Evolutionary conservation across 2,888 invertebrate species (phyloP), one percentile per base, ranked within the genome.

Genomic region (Ormyrus labotus): DNA sequence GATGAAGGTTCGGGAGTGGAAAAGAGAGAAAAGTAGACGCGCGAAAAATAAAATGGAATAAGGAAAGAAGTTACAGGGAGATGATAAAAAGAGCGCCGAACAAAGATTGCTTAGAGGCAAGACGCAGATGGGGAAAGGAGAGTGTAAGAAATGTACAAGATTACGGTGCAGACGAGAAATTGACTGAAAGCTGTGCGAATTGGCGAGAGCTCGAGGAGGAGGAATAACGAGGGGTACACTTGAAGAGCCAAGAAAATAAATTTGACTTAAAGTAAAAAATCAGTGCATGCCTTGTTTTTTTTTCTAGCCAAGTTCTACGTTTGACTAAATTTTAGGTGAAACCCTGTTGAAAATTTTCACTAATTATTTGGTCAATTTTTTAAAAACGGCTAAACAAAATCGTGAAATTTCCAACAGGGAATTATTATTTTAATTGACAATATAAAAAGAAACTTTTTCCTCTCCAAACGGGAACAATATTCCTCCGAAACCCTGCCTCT

Each of bases 61-160:
- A n/a, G 51, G n/a, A 19, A 65, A 50, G 11, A 13, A 51, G 6
- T 34, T 34, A 4, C 34, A 4, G 34, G 47, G 7, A 13, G 13
- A 34, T 9, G 47, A 61, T 58, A 34, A 63, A 69, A 70, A 45
- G 34, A 77, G 19, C 64, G 10, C 51, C 64, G 76, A 58, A 47
- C 34, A 64, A 51, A 64, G 50, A 50, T 10, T 57, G 58, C 60
- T 78, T 71, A 78, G 51, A 60, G 63, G n/a, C 1, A n/a, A 51
- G 47, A 47, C 48, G 34, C 10, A 63, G 19, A n/a, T 1, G 11
- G 6, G 48, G 53, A n/a, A 55, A 45, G 13, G 7, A 58, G 50
- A 50, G 34, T 11, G 19, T 60, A 60, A 53, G 51, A 70, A 65
- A 73, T 73, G 11, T 8, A 63, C 8, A 51, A 71, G 70, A 34